These are phyloP conservation scores for Rafetus swinhoei DNA, from an alignment of 2,113 vertebrate genomes.

Conservation along the genomic window DNA sequence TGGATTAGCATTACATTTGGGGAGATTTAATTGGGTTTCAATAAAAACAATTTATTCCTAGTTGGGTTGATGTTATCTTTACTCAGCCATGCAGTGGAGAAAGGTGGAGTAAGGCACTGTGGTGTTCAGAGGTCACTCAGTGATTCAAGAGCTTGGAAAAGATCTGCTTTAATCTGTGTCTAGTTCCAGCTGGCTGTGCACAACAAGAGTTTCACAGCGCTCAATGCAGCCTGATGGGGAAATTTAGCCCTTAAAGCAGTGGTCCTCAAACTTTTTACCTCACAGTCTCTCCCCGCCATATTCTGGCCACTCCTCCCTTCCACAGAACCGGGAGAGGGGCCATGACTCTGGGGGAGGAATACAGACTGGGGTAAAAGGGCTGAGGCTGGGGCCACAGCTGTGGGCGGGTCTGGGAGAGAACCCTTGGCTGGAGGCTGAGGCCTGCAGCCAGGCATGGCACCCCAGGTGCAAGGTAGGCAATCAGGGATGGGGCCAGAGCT, in stretches of 20 bases:
- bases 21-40: neutral
- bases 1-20: neutral
- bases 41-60: neutral
- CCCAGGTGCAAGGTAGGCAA: no score
- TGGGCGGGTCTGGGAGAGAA: no score
- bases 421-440: no score
- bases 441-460: no score
- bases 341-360: no score
- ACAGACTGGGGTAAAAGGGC: no score
- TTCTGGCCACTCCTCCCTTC: no score
- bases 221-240: neutral
- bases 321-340: no score
- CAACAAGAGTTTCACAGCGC: neutral
- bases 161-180: neutral
- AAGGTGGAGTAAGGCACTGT: neutral
- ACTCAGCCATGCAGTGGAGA: neutral
- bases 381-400: no score
- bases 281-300: no score
- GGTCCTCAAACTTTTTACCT: no score
- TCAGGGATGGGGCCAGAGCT: no score
- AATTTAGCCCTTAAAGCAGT: neutral
- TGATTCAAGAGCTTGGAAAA: neutral
- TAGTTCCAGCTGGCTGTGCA: neutral
- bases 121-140: neutral
- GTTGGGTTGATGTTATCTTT: neutral